These are phyloP conservation scores for Oreotragus oreotragus DNA, from an alignment of 2,113 vertebrate species.

Conservation along the genomic window DNA sequence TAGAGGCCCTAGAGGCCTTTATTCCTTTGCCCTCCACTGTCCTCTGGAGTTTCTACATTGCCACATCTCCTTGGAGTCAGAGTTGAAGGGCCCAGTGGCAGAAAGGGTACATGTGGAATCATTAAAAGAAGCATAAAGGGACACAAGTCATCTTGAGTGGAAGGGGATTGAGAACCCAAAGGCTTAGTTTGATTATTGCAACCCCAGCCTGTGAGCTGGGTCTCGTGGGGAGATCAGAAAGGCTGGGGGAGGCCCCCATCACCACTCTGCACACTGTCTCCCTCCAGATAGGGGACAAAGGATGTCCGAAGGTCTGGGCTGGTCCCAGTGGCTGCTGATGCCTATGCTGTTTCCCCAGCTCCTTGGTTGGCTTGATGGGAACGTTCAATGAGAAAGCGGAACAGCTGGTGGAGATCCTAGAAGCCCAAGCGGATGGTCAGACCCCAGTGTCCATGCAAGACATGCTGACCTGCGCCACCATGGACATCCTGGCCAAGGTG, in stretches of 20 bases:
- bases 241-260: not conserved
- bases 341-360: conserved; percentile 68
- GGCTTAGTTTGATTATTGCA: not conserved
- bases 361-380: conserved; percentile 82
- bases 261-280: not conserved
- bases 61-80: not conserved
- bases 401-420: conserved; percentile 81
- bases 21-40: not conserved
- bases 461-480: conserved; percentile 79
- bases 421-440: conserved; percentile 81
- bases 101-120: not conserved
- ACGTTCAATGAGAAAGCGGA: conserved; percentile 86
- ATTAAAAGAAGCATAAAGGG: not conserved
- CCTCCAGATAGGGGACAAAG: not conserved
- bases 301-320: not conserved
- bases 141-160: not conserved
- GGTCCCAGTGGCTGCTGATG: accelerated
- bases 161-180: not conserved
- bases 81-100: not conserved
- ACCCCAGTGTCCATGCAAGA: conserved; percentile 80
- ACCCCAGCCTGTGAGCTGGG: not conserved
- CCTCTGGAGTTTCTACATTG: too few relatives aligned
- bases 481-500: conserved; percentile 85
- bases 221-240: not conserved
- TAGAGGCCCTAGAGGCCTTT: not conserved